phyloP scores from a whole-genome alignment of 1,140 invertebrate species.

The Cyphomyrmex costatus region DNA sequence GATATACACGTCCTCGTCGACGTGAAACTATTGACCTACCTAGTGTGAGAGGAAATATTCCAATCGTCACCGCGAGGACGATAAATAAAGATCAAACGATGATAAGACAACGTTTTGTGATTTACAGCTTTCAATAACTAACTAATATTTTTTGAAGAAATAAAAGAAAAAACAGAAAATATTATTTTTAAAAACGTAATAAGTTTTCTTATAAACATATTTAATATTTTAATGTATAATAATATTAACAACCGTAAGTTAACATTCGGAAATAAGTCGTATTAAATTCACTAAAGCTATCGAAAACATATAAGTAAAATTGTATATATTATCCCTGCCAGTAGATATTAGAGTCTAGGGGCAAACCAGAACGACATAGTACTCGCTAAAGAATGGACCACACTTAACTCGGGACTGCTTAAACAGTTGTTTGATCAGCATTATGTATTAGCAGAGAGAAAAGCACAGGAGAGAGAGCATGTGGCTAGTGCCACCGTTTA shows the following conservation, averaged over 20 bases:
- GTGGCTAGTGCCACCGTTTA: constrained; percentile 85
- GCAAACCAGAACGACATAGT: constrained; percentile 62
- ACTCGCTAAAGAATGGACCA: constrained; percentile 79
- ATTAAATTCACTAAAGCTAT: neutral
- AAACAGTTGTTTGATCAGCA: constrained; percentile 86
- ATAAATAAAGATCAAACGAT: constrained; percentile 27
- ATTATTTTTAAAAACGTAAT: constrained; percentile 32
- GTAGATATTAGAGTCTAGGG: constrained; percentile 2
- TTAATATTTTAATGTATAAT: neutral
- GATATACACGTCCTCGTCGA: constrained; percentile 77
- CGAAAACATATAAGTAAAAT: constrained; percentile 9
- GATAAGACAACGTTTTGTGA: constrained; percentile 16
- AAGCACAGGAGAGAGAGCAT: constrained; percentile 78
- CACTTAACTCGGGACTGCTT: constrained; percentile 86
- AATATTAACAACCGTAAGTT: neutral
- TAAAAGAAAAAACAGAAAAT: neutral
- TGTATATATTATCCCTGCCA: constrained; percentile 58
- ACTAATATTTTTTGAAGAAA: constrained; percentile 48
- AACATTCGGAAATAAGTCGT: neutral
- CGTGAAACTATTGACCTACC: constrained; percentile 81
- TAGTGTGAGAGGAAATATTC: constrained; percentile 12
- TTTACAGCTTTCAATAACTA: constrained; percentile 48
- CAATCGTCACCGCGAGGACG: neutral
- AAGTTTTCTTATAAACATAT: neutral
- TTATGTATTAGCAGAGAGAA: constrained; percentile 80